Evolutionary conservation across 2,888 invertebrate genomes (phyloP).

Genomic region (Leptodirus hochenwartii): DNA sequence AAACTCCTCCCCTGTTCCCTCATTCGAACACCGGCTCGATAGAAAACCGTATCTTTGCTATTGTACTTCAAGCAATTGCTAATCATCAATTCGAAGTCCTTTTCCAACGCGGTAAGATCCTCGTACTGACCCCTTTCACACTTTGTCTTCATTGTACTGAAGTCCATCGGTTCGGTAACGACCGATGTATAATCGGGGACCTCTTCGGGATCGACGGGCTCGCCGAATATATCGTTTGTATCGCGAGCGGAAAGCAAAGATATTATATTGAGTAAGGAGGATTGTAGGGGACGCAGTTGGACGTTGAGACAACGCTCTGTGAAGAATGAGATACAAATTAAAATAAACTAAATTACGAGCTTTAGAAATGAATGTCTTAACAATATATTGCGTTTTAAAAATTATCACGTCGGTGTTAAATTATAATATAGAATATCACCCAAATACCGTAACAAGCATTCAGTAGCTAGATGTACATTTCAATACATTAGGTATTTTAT

Average conservation of each 20-base stretch:
- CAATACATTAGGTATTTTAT: no score
- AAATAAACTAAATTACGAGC: no score
- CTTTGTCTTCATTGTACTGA: constrained; percentile 71
- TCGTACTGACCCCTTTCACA: constrained; percentile 48
- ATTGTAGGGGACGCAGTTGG: constrained; percentile 64
- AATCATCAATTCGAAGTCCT: constrained; percentile 91
- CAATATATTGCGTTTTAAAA: no score
- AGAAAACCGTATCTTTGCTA: constrained; percentile 86
- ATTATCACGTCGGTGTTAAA: no score
- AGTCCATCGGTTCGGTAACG: constrained; percentile 74
- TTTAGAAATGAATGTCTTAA: no score
- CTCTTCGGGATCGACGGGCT: constrained; percentile 78
- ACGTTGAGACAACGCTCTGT: constrained; percentile 66
- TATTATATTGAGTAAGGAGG: constrained; percentile 57
- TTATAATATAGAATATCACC: no score
- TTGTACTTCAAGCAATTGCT: constrained; percentile 92
- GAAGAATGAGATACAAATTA: no score
- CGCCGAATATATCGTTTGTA: constrained; percentile 72
- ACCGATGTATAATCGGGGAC: constrained; percentile 82
- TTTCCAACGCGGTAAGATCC: constrained; percentile 60
- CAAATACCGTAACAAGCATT: no score
- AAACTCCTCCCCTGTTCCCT: constrained; percentile 71
- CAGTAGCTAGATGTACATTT: no score
- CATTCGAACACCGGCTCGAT: constrained; percentile 75
- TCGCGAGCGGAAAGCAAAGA: constrained; percentile 64